Evolutionary conservation across 2,888 invertebrate species (phyloP).

Genomic region (Lydus trimaculatus): DNA sequence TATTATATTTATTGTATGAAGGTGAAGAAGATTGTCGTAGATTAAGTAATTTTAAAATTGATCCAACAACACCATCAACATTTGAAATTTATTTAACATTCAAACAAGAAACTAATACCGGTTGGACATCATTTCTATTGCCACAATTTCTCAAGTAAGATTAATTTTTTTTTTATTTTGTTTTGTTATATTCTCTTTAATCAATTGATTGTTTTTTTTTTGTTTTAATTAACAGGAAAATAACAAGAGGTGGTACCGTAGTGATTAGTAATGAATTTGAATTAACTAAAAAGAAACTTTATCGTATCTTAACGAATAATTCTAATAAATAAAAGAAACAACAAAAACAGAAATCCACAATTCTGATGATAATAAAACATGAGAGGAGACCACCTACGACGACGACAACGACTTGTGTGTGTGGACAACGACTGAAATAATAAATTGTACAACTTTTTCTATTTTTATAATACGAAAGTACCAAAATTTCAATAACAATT

Average conservation of each 20-base stretch:
- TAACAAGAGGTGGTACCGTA: constrained; percentile 84
- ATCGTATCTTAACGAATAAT: constrained; percentile 63
- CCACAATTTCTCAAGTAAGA: constrained; percentile 92
- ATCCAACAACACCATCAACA: constrained; percentile 86
- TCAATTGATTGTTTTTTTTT: constrained; percentile 13
- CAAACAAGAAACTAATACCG: constrained; percentile 84
- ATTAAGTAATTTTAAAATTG: constrained; percentile 84
- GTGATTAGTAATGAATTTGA: constrained; percentile 88
- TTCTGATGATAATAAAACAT: no score
- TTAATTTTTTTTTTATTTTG: no score
- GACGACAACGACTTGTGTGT: no score
- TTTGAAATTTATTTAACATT: constrained; percentile 90
- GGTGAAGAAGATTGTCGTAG: constrained; percentile 73
- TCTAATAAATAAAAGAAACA: constrained; percentile 31
- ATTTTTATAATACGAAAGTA: constrained; percentile 35
- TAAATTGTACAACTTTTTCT: constrained; percentile 47
- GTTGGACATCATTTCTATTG: constrained; percentile 80
- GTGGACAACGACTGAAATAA: no score
- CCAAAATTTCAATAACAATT: constrained; percentile 17
- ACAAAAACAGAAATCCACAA: no score
- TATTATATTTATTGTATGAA: constrained; percentile 83
- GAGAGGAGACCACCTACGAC: no score
- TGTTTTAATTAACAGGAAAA: constrained; percentile 68
- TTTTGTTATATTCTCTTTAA: no score
- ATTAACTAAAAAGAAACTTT: constrained; percentile 89